Percentiles rank a stretch among this genome's conserved stretches.
phyloP scores from a whole-genome alignment of 2,888 invertebrate genomes.

The Orthosia gracilis region DNA sequence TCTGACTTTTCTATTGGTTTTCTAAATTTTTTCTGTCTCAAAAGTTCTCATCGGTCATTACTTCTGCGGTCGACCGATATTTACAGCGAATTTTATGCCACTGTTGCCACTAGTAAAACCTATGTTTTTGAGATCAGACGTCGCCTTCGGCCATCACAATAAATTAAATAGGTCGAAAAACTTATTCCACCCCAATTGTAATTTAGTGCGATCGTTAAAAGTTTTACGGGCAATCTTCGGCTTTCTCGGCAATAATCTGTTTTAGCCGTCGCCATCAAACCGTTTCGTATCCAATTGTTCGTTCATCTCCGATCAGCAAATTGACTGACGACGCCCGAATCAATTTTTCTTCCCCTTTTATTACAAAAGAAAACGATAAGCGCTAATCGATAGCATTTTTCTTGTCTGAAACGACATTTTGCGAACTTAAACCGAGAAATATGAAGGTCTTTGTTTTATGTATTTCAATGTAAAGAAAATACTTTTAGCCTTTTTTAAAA shows the following conservation, averaged over 20 bases:
- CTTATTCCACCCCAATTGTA: conserved; percentile 81
- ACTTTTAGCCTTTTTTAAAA: conserved; percentile 43
- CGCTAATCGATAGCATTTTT: conserved; percentile 68
- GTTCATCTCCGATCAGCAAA: conserved; percentile 75
- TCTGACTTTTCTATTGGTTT: background rate
- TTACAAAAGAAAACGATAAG: conserved; percentile 69
- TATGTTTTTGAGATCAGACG: conserved; percentile 72
- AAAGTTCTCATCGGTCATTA: background rate
- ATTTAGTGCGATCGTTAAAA: conserved; percentile 84
- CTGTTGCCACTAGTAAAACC: conserved; percentile 62
- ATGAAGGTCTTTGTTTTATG: conserved; percentile 63
- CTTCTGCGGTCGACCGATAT: conserved; percentile 33
- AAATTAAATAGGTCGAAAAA: conserved; percentile 82
- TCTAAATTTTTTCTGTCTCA: background rate
- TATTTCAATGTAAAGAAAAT: conserved; percentile 43
- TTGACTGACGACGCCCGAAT: conserved; percentile 73
- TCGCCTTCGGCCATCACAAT: conserved; percentile 71
- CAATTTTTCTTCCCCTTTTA: conserved; percentile 73
- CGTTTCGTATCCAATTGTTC: conserved; percentile 73
- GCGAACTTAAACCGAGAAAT: conserved; percentile 54
- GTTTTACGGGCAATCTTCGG: conserved; percentile 85
- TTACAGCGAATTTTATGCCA: conserved; percentile 60
- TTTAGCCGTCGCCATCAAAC: conserved; percentile 77
- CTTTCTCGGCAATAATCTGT: conserved; percentile 81
- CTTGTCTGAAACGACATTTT: conserved; percentile 61